Percentiles rank a stretch among this genome's conserved stretches.
Evolutionary conservation across 2,888 invertebrate species (phyloP).

Genomic region (Spicauda simplicius): DNA sequence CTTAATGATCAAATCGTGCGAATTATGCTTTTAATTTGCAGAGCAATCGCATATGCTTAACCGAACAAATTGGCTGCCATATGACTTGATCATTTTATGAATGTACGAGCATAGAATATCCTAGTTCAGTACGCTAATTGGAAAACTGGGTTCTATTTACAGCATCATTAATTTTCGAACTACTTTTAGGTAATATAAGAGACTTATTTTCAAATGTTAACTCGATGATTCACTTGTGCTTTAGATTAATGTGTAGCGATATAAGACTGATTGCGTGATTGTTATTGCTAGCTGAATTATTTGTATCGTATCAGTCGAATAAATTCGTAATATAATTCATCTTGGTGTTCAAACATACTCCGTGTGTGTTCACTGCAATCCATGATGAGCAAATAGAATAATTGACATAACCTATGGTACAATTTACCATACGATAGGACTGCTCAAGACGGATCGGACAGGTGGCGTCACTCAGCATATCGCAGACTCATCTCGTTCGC

Average conservation of each 20-base stretch:
- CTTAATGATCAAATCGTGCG: background rate
- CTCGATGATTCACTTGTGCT: background rate
- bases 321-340: conserved; percentile 5
- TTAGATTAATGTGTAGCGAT: background rate
- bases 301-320: background rate
- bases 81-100: background rate
- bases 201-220: background rate
- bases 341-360: no score
- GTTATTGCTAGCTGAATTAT: background rate
- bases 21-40: background rate
- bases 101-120: background rate
- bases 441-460: background rate
- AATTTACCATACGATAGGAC: background rate
- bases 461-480: background rate
- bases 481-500: background rate
- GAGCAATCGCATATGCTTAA: background rate
- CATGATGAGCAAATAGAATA: conserved; percentile 2
- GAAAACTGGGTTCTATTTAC: background rate
- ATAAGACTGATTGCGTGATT: background rate
- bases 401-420: conserved; percentile 11
- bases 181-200: background rate
- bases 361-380: no score
- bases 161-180: background rate
- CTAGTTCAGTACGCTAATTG: conserved; percentile 3
- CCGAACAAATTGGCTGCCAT: background rate